Conservation (phyloP, 1,140 invertebrate species). For the Reticulitermes speratus region DNA sequence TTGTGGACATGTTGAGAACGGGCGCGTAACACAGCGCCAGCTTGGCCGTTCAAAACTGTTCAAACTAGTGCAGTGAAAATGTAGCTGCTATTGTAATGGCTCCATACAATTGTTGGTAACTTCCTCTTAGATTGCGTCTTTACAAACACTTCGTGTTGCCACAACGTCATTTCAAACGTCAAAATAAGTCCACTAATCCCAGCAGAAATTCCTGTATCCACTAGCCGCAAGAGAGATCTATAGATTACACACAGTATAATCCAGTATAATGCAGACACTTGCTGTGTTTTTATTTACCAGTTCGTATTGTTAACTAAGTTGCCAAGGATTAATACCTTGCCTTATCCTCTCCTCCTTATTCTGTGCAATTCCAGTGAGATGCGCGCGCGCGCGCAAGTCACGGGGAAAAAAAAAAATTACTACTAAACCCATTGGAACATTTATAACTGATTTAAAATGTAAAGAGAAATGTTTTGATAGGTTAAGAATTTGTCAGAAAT, state of each 20-base stretch:
- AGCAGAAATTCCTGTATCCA: neutral
- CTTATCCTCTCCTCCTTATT: neutral
- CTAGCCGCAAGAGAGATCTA: neutral
- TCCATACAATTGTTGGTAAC: neutral
- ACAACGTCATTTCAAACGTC: neutral
- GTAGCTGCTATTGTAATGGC: neutral
- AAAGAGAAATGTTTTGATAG: neutral
- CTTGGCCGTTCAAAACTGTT: conserved; percentile 41
- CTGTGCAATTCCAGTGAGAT: neutral
- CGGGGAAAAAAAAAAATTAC: neutral
- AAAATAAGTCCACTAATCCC: neutral
- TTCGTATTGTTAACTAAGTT: neutral
- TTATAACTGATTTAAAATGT: neutral
- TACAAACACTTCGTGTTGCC: neutral
- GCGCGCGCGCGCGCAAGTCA: neutral
- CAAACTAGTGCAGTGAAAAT: no score
- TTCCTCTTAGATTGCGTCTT: neutral
- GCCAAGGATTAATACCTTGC: neutral
- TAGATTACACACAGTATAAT: neutral
- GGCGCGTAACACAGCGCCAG: conserved; percentile 53
- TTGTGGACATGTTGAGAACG: conserved; percentile 52
- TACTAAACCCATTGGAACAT: neutral
- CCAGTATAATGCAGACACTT: neutral
- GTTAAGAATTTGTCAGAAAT: neutral
- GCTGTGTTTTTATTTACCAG: neutral